Conservation (phyloP, 2,888 invertebrate species). For the Parnassius mnemosyne region DNA sequence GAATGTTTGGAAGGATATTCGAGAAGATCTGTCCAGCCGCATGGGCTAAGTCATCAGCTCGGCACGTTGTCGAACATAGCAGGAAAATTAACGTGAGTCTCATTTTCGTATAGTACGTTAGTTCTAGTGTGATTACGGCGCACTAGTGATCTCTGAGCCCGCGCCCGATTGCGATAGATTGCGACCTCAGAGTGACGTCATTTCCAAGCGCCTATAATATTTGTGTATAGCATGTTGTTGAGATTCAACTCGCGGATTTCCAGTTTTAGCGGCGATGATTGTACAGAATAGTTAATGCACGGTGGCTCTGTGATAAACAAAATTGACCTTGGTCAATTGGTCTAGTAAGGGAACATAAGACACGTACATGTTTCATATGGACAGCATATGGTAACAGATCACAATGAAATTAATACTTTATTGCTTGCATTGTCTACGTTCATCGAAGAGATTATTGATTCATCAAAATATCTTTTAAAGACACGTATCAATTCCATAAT, state of each 20-base stretch:
- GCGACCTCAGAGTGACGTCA: conserved; percentile 76
- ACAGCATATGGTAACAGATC: conserved; percentile 2
- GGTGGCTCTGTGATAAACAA: conserved; percentile 43
- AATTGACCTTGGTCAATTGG: conserved; percentile 47
- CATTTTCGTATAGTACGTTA: conserved; percentile 63
- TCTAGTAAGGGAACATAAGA: conserved; percentile 3
- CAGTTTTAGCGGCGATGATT: conserved; percentile 61
- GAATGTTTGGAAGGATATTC: conserved; percentile 66
- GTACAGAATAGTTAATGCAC: conserved; percentile 38
- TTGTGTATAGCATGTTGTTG: conserved; percentile 56
- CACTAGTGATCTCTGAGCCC: conserved; percentile 69
- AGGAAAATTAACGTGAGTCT: conserved; percentile 54
- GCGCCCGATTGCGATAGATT: conserved; percentile 51
- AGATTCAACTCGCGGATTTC: conserved; percentile 59
- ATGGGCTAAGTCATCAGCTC: conserved; percentile 63
- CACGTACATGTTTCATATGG: conserved; percentile 6
- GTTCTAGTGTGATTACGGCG: conserved; percentile 61
- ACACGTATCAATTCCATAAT: too few relatives aligned
- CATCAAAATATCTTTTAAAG: too few relatives aligned
- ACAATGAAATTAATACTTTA: too few relatives aligned
- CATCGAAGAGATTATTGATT: too few relatives aligned
- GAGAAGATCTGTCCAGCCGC: conserved; percentile 74
- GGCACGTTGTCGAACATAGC: conserved; percentile 49
- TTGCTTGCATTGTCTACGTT: too few relatives aligned
- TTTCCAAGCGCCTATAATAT: conserved; percentile 41